These are phyloP conservation scores for Lampris megalopsis DNA, from an alignment of 2,113 vertebrate genomes.

Conservation along the genomic window DNA sequence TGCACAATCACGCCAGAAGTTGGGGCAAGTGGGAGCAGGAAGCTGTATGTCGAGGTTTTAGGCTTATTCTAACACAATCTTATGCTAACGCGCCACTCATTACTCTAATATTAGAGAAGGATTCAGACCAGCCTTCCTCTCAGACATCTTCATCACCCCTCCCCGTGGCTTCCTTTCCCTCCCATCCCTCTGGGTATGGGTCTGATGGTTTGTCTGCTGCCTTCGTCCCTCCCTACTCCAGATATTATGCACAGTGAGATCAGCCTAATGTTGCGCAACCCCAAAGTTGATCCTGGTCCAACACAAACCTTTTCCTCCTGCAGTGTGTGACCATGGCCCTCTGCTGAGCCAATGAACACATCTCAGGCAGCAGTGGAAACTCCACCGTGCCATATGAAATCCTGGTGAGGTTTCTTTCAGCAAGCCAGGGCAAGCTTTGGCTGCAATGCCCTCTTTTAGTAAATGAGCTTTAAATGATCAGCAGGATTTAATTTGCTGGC, in stretches of 20 bases:
- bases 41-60: neutral
- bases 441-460: constrained; percentile 10
- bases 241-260: constrained; percentile 44
- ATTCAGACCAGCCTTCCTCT: constrained; percentile 27
- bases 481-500: constrained; percentile 25
- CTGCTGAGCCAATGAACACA: constrained; percentile 62
- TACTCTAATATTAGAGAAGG: constrained; percentile 44
- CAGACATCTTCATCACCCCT: constrained; percentile 1
- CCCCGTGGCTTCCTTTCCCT: neutral
- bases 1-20: neutral
- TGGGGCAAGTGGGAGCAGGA: no score
- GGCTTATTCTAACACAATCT: constrained; percentile 13
- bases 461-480: constrained; percentile 31
- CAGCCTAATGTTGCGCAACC: constrained; percentile 57
- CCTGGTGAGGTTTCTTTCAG: constrained; percentile 16
- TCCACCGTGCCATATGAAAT: constrained; percentile 46
- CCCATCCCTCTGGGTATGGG: constrained; percentile 4
- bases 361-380: constrained; percentile 46
- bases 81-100: constrained; percentile 27
- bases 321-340: constrained; percentile 41
- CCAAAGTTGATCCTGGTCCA: constrained; percentile 57
- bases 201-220: constrained; percentile 9
- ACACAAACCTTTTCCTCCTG: constrained; percentile 59
- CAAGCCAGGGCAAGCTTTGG: constrained; percentile 24
- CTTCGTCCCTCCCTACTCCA: constrained; percentile 31